Evolutionary conservation across 2,113 vertebrate genomes (phyloP).

Genomic region (Cromileptes altivelis): DNA sequence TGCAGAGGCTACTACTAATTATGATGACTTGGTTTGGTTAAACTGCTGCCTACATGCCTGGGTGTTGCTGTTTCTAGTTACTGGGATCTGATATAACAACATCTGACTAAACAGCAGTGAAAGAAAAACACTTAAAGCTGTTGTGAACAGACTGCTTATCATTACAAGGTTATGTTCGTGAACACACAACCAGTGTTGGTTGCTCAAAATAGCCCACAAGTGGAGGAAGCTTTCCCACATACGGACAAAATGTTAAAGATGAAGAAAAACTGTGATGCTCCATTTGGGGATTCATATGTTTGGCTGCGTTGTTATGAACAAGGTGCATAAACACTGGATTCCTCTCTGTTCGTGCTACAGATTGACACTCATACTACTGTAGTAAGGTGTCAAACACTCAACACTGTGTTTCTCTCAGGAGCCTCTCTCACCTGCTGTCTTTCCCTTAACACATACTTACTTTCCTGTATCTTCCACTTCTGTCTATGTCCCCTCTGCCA

Average conservation of each 20-base stretch:
- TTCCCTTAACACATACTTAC: not conserved
- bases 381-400: not conserved
- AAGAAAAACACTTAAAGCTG: not conserved
- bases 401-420: not conserved
- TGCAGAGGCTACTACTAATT: not conserved
- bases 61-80: conserved; percentile 4
- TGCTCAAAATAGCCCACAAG: not conserved
- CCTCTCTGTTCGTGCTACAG: not conserved
- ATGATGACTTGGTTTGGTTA: not conserved
- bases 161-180: conserved; percentile 2
- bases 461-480: conserved; percentile 4
- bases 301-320: not conserved
- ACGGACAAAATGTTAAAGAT: not conserved
- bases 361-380: not conserved
- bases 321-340: not conserved
- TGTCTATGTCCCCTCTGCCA: not conserved
- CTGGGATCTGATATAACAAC: not conserved
- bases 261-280: not conserved
- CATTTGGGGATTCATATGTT: not conserved
- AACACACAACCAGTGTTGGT: not conserved
- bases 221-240: conserved; percentile 8
- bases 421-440: not conserved
- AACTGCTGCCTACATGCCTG: not conserved
- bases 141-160: not conserved
- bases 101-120: not conserved